Evolutionary conservation across 2,888 invertebrate species (phyloP).

Genomic region (Heliconius ethilla): DNA sequence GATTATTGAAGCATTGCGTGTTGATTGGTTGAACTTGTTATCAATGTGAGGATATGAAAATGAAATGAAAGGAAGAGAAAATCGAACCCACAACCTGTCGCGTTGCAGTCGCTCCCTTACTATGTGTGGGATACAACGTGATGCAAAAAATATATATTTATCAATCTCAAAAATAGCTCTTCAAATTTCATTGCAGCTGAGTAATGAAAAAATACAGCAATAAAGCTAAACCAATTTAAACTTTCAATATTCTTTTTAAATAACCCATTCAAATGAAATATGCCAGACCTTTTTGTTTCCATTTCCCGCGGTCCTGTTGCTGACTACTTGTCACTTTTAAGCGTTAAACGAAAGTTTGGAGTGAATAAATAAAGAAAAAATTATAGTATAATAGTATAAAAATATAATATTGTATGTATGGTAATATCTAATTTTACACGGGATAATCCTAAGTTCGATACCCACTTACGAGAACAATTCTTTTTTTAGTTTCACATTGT

Average conservation of each 20-base stretch:
- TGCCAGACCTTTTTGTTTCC: background rate
- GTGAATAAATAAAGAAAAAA: background rate
- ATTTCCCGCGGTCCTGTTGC: slow-evolving; percentile 12
- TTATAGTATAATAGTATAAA: background rate
- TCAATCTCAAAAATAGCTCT: background rate
- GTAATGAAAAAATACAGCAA: background rate
- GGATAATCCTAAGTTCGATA: too few species aligned
- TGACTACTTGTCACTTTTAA: slow-evolving; percentile 16
- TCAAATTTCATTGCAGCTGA: background rate
- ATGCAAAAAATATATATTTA: too few species aligned
- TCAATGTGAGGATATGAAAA: too few species aligned
- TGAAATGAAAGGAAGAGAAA: too few species aligned
- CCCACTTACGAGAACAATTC: too few species aligned
- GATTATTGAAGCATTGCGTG: too few species aligned
- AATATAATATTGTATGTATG: background rate
- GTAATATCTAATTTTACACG: too few species aligned
- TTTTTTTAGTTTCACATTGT: too few species aligned
- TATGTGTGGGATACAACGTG: too few species aligned
- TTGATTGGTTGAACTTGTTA: too few species aligned
- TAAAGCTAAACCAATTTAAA: slow-evolving; percentile 8
- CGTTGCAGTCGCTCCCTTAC: too few species aligned
- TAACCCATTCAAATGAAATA: slow-evolving; percentile 9
- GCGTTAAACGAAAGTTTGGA: background rate
- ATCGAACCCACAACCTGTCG: too few species aligned
- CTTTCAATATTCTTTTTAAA: slow-evolving; percentile 9